These are phyloP conservation scores for Heterodera schachtii DNA, from an alignment of 1,140 invertebrate genomes.

Conservation along the genomic window DNA sequence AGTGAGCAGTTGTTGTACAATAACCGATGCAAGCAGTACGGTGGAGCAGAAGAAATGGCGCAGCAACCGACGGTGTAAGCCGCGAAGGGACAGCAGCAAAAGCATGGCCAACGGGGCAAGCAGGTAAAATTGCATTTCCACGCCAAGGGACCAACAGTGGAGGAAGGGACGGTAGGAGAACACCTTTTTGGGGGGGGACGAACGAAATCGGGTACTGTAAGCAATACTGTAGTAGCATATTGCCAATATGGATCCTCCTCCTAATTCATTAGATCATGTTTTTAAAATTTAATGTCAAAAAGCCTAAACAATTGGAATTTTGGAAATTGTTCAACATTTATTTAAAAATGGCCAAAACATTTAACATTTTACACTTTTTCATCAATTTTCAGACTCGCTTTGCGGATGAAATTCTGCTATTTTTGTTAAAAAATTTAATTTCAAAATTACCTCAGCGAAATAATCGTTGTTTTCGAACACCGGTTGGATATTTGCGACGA, in stretches of 20 bases:
- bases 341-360: too few species aligned
- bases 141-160: conserved; percentile 52
- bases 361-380: too few species aligned
- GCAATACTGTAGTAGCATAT: too few species aligned
- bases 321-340: too few species aligned
- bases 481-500: conserved; percentile 33
- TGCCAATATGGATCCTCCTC: too few species aligned
- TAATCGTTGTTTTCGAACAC: conserved; percentile 41
- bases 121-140: conserved; percentile 56
- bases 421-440: background rate
- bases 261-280: too few species aligned
- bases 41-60: conserved; percentile 20
- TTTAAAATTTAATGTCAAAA: too few species aligned
- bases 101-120: conserved; percentile 44
- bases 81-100: background rate
- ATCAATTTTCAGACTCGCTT: too few species aligned
- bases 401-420: too few species aligned
- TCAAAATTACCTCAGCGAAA: conserved; percentile 28
- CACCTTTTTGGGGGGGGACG: conserved; percentile 24
- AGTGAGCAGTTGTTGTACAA: conserved; percentile 7
- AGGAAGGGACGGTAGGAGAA: conserved; percentile 34
- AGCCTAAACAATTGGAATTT: too few species aligned
- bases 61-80: background rate
- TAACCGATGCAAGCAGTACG: conserved; percentile 19
- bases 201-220: too few species aligned